These are phyloP conservation scores for Vireo altiloquus DNA, from an alignment of 2,113 vertebrate genomes.

Conservation along the genomic window DNA sequence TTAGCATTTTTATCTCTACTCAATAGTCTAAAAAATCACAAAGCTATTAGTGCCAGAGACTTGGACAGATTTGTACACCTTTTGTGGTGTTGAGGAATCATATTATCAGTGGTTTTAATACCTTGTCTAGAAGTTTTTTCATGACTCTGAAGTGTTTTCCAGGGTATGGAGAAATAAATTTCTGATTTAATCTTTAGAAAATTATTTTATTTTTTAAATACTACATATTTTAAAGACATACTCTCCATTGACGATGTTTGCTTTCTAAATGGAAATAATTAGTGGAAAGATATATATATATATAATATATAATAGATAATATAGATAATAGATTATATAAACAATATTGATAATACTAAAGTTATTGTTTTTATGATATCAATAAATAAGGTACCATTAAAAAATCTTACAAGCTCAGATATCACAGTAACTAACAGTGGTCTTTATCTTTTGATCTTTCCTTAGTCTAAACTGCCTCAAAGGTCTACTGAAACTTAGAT, in stretches of 20 bases:
- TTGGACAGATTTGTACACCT: not conserved
- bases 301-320: not conserved
- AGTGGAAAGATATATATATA: not conserved
- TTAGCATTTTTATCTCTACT: not conserved
- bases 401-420: not conserved
- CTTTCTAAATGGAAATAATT: not conserved
- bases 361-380: not conserved
- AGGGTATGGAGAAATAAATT: not conserved
- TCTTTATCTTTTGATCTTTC: not conserved
- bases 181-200: not conserved
- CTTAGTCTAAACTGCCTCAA: not conserved
- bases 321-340: not conserved
- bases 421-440: not conserved
- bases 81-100: not conserved
- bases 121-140: not conserved
- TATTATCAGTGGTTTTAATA: not conserved
- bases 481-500: not conserved
- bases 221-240: not conserved
- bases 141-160: not conserved
- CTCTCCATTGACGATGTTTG: rapidly evolving
- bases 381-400: not conserved
- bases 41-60: not conserved
- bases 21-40: not conserved
- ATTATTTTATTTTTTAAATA: not conserved
- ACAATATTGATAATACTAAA: not conserved